Base-by-base conservation (phyloP, 2,888 invertebrate species). In the Melanostoma mellinum region DNA sequence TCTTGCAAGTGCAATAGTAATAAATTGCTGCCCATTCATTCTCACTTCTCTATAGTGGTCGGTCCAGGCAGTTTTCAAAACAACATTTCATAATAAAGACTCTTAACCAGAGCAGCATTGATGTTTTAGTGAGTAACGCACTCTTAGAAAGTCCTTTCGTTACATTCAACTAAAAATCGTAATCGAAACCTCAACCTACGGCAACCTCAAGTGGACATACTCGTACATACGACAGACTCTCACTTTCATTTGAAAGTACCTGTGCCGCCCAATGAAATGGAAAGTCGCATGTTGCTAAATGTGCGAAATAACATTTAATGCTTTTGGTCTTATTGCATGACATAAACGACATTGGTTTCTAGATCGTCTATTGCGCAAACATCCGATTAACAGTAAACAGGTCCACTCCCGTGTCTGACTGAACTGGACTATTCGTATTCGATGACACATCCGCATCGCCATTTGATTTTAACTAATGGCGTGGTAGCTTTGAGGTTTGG, bases 181-280 rank as follows among this genome's bases (percentile, higher is more conserved):
- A 46, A 50, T 50, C 5, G 48, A 61, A 61, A 36, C 44, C 46
- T 33, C 10, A 6, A 50, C 38, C 50, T 46, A n/a, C 40, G 35
- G 9, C 42, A 52, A 67, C 30, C 50, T 63, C 3, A 63, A 50
- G 50, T 50, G 38, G 63, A 40, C 63, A 20, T 20, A 20, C 38
- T 48, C 30, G 30, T 36, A 0, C n/a, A 4, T 38, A 40, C 20
- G 32, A 67, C 56, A 42, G 63, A 77, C 82, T 77, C 61, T 82
- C 68, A 82, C 82, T 82, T 82, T 82, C 68, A 63, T 69, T 78
- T 30, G 69, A 73, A 78, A 77, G 72, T 77, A 46, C 55, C 61
- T 56, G 65, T 36, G 63, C 71, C 9, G 30, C 33, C 4, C 20
- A 61, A 33, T 60, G 46, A 20, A 61, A 55, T 79, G 73, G 78